Base-by-base conservation (phyloP, 2,888 invertebrate genomes). In the Trisateles emortualis region DNA sequence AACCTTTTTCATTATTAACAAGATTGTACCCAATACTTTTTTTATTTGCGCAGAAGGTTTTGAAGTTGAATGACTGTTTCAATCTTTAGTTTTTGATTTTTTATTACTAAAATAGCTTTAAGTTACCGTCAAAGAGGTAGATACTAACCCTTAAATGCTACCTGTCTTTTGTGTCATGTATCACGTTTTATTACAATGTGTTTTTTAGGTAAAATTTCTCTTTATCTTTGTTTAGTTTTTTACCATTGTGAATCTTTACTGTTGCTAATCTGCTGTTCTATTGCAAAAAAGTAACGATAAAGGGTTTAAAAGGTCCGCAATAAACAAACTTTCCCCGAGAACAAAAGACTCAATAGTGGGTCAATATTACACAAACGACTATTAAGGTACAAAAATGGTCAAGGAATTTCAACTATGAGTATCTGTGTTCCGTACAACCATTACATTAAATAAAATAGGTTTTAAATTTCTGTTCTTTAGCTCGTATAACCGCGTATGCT, bases 271-370 rank as follows among this genome's bases (percentile, higher is more conserved):
- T 52, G 64, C 68, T 64, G 59, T 54, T 68, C 63, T 66, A 63
- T 68, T 24, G 64, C 64, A 79, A 83, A 86, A 83, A 84, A 84
- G 64, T 72, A 50, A 61, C 64, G 68, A 71, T 88, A 29, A 89
- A 84, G 90, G 88, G 83, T 89, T 90, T 76, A 77, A 76, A 81
- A 78, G 78, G 60, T 69, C 76, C 57, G 74, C 76, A 79, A 81
- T 72, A 73, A 83, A 84, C 74, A 73, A 76, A 89, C 90, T 90
- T 90, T 91, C 88, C 74, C 85, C 59, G 44, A 69, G 70, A 79
- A 90, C 86, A 90, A 90, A 73, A 72, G 74, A 54, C 35, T 56
- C 29, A 64, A 77, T 74, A 76, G 73, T 79, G 69, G 79, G 82
- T 83, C 81, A 85, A 60, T 74, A 61, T 73, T 64, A 65, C 58